Evolutionary conservation across 2,888 invertebrate genomes (phyloP).

Genomic region (Brenthis daphne): DNA sequence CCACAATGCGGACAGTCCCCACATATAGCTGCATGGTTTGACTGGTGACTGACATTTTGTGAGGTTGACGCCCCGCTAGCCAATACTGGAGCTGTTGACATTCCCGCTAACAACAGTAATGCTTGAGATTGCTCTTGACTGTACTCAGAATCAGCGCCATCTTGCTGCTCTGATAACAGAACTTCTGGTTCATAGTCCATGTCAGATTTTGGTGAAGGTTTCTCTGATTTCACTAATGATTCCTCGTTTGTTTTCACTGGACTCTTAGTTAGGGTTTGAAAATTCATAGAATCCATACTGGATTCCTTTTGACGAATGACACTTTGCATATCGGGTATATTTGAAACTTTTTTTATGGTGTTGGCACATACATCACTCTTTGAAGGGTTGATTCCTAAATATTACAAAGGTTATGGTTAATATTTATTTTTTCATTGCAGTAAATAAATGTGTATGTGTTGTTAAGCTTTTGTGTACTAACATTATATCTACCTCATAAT

Average conservation of each 20-base stretch:
- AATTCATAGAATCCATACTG: conserved; percentile 56
- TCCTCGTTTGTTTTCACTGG: conserved; percentile 66
- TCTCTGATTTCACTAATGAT: conserved; percentile 67
- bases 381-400: conserved; percentile 75
- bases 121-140: conserved; percentile 71
- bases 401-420: conserved; percentile 4
- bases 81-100: conserved; percentile 63
- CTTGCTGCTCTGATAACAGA: conserved; percentile 73
- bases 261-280: conserved; percentile 60
- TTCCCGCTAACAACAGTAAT: conserved; percentile 65
- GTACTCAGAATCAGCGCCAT: conserved; percentile 66
- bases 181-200: conserved; percentile 77
- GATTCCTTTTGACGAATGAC: conserved; percentile 60
- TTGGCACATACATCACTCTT: conserved; percentile 67
- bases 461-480: no score
- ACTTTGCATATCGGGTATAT: conserved; percentile 57
- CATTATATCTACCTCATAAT: no score
- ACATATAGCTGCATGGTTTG: conserved; percentile 80
- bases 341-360: conserved; percentile 63
- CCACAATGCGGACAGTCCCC: conserved; percentile 87
- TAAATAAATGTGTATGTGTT: not conserved
- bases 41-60: conserved; percentile 63
- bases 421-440: not conserved
- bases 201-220: conserved; percentile 74
- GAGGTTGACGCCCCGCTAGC: conserved; percentile 68